phyloP scores from a whole-genome alignment of 2,113 vertebrate species.

The Raja brachyura region DNA sequence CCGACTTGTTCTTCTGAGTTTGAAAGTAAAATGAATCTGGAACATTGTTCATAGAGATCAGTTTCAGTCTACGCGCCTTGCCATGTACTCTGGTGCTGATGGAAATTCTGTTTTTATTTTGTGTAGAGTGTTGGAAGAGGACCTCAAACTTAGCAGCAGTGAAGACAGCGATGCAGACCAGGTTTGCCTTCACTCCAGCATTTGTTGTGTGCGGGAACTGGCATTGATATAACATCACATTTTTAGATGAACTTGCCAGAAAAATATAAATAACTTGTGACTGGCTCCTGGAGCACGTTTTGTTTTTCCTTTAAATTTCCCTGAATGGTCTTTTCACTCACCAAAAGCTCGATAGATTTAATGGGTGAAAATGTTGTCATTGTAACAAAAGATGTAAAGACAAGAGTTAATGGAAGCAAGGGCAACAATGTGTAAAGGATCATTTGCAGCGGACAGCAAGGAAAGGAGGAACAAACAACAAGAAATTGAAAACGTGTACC shows the following conservation, averaged over 20 bases:
- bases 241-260: not conserved
- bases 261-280: not conserved
- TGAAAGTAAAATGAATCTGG: not conserved
- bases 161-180: constrained; percentile 96
- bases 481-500: constrained; percentile 3
- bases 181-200: constrained; percentile 53
- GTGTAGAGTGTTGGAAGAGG: constrained; percentile 82
- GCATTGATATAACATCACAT: not conserved
- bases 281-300: not conserved
- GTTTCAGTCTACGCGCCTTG: not conserved
- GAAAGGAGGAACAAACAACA: not conserved
- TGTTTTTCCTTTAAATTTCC: not conserved
- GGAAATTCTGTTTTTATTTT: constrained; percentile 44
- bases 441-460: constrained; percentile 13
- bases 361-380: not conserved
- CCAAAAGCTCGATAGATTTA: constrained; percentile 10
- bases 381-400: not conserved
- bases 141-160: constrained; percentile 94
- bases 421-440: not conserved
- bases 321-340: constrained; percentile 28
- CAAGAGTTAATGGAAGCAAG: not conserved
- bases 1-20: not conserved
- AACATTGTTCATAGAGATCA: not conserved
- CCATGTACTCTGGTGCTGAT: not conserved
- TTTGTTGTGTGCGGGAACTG: not conserved